These are phyloP conservation scores for Lota lota DNA, from an alignment of 2,113 vertebrate genomes.

Conservation along the genomic window DNA sequence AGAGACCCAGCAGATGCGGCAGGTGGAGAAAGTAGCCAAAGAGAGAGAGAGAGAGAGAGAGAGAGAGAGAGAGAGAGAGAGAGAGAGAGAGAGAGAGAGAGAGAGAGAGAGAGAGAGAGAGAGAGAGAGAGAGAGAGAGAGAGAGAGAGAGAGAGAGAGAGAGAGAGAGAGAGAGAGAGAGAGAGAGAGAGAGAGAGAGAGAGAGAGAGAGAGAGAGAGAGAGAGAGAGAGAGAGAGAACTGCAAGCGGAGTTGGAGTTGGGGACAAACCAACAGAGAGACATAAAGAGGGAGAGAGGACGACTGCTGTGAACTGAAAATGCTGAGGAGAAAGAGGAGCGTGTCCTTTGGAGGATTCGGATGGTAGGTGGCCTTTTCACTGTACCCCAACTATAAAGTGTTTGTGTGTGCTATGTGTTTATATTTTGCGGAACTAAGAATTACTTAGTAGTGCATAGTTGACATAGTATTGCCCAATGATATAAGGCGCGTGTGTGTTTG, in stretches of 20 bases:
- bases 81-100: background rate
- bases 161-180: slow-evolving; percentile 34
- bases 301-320: slow-evolving; percentile 63
- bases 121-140: slow-evolving; percentile 8
- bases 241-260: background rate
- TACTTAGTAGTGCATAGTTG: background rate
- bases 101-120: slow-evolving; percentile 13
- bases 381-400: background rate
- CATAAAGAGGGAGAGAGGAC: slow-evolving; percentile 1
- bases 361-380: slow-evolving; percentile 77
- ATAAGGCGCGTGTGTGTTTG: background rate
- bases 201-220: slow-evolving; percentile 22
- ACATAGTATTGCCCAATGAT: background rate
- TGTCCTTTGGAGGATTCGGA: slow-evolving; percentile 93
- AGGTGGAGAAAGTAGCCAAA: slow-evolving; percentile 32
- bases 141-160: slow-evolving; percentile 28
- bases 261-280: slow-evolving; percentile 5
- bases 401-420: background rate
- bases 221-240: background rate
- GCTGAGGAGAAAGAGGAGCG: slow-evolving; percentile 88
- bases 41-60: background rate
- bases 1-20: slow-evolving; percentile 28
- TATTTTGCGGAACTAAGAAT: too few species aligned
- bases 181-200: slow-evolving; percentile 10
- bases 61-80: slow-evolving; percentile 1